phyloP scores from a whole-genome alignment of 2,888 invertebrate species.

The Emesis russula region DNA sequence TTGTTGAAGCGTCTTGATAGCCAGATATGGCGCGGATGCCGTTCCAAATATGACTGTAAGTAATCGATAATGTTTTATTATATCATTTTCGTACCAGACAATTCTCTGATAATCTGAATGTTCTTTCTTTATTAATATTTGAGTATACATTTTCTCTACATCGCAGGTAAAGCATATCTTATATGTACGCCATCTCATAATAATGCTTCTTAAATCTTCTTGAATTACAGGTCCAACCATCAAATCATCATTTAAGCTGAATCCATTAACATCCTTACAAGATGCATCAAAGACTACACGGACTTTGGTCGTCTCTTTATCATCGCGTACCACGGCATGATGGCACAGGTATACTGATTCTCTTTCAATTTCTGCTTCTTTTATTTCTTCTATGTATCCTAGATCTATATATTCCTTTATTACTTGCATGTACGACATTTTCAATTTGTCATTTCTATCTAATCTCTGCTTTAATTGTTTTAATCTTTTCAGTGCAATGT shows the following conservation, averaged over 20 bases:
- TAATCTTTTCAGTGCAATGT: conserved; percentile 76
- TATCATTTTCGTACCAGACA: not conserved
- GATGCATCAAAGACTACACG: not conserved
- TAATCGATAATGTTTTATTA: not conserved
- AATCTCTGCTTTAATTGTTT: conserved; percentile 65
- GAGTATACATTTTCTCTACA: not conserved
- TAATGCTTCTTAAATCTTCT: not conserved
- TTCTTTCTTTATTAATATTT: not conserved
- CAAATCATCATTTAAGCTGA: not conserved
- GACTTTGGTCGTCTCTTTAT: not conserved
- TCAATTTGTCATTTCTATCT: conserved; percentile 28
- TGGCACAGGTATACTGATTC: too few relatives aligned
- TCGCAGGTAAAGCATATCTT: not conserved
- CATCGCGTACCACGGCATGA: too few relatives aligned
- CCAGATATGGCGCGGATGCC: not conserved
- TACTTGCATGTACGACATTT: not conserved
- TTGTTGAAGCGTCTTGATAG: not conserved
- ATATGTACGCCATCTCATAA: not conserved
- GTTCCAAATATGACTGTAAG: not conserved
- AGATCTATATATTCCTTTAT: not conserved
- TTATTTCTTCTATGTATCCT: not conserved
- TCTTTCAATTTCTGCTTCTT: too few relatives aligned
- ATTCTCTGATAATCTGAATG: not conserved
- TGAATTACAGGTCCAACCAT: not conserved
- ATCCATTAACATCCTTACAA: not conserved